Evolutionary conservation across 2,113 vertebrate species (phyloP), one percentile per base, ranked within the genome.

Genomic region (Catharus minimus): DNA sequence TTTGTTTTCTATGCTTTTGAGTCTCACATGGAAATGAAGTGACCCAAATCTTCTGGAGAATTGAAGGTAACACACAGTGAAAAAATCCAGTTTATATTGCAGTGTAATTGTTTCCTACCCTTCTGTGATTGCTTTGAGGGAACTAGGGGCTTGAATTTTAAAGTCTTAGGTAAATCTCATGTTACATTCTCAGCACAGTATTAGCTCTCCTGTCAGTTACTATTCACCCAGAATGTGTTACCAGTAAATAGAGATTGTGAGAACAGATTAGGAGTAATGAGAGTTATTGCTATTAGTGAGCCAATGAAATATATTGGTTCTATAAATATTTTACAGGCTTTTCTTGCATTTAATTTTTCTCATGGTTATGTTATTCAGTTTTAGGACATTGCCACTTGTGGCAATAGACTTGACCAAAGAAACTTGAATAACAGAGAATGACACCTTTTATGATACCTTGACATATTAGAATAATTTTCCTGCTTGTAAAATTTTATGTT

Each of bases 71-170:
- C 28, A 53, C 4, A 52, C 4, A 65, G 65, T 71, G 27, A 81
- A 86, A 92, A 89, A 74, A 46, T 67, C 12, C 20, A 60, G 28
- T 53, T 80, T 86, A 36, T 65, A 55, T 49, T 81, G 52, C 68
- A 67, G 14, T 44, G 14, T 32, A 82, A 57, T 69, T 89, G 39
- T 89, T 93, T 91, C 27, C 60, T 84, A 33, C 21, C 32, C 13
- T 69, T 89, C 75, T 66, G 22, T 43, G 50, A 71, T 71, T 88
- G 13, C 60, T 89, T 47, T 77, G 39, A 94, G 72, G 60, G 52
- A 91, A 61, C 15, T 67, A 67, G 53, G 74, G 67, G 72, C 32
- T 88, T 91, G 79, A 88, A 88, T 91, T 91, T 71, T 88, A 55
- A 82, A 72, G 36, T 82, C 39, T 66, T 88, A 76, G 18, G 58